Conservation (phyloP, 1,140 invertebrate species). For the Cecropterus lyciades region DNA sequence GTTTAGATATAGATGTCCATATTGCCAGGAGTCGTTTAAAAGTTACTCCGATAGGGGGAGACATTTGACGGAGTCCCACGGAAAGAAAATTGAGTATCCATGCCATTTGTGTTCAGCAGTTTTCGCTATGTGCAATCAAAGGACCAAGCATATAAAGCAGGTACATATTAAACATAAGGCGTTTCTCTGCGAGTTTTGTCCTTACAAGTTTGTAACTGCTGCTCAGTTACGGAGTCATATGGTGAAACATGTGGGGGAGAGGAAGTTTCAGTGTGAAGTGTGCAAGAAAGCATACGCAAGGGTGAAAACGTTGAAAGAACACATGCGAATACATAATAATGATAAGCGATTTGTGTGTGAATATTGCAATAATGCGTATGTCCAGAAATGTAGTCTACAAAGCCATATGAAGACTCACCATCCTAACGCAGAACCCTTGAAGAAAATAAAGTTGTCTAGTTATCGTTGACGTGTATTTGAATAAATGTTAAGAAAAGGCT, state of each 20-base stretch:
- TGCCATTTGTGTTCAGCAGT: conserved; percentile 71
- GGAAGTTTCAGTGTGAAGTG: conserved; percentile 69
- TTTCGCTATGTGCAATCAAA: conserved; percentile 67
- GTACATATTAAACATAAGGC: conserved; percentile 73
- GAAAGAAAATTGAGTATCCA: conserved; percentile 66
- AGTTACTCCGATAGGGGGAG: conserved; percentile 74
- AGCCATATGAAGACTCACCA: conserved; percentile 74
- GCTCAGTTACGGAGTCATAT: conserved; percentile 68
- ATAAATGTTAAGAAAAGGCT: conserved; percentile 1
- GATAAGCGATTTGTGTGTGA: conserved; percentile 78
- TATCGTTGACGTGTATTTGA: neutral
- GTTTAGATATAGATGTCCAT: conserved; percentile 69
- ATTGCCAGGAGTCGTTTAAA: conserved; percentile 83
- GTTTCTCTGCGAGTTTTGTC: conserved; percentile 72
- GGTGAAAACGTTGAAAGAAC: conserved; percentile 81
- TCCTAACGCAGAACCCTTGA: conserved; percentile 54
- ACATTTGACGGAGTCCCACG: conserved; percentile 75
- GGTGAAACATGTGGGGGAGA: conserved; percentile 62
- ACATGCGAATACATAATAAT: conserved; percentile 80
- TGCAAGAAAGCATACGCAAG: conserved; percentile 83
- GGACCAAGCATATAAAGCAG: conserved; percentile 72
- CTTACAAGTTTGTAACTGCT: conserved; percentile 66
- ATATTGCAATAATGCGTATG: conserved; percentile 83
- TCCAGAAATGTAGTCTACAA: conserved; percentile 76
- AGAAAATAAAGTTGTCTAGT: conserved; percentile 36